phyloP scores from a whole-genome alignment of 2,113 vertebrate genomes.

The Pluvialis apricaria region DNA sequence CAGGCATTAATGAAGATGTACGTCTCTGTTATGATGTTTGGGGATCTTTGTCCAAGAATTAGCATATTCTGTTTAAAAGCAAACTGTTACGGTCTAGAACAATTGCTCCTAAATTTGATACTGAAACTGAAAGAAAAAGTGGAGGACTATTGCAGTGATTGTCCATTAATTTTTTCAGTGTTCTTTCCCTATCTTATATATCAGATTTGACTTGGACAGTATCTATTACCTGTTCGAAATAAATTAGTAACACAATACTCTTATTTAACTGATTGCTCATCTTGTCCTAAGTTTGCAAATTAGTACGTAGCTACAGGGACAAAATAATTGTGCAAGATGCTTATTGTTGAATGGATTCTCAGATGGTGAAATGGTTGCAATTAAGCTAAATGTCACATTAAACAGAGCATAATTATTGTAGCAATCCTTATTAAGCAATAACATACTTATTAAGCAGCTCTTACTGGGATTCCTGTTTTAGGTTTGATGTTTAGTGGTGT shows the following conservation, averaged over 20 bases:
- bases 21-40: background rate
- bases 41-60: background rate
- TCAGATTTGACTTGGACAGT: background rate
- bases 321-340: background rate
- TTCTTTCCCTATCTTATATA: background rate
- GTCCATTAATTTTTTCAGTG: background rate
- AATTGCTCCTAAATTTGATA: background rate
- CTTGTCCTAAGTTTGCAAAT: slow-evolving; percentile 10
- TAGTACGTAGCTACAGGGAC: background rate
- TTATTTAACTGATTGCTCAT: slow-evolving; percentile 22
- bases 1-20: background rate
- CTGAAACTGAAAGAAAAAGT: background rate
- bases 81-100: background rate
- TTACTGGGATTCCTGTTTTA: background rate
- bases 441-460: background rate
- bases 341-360: slow-evolving; percentile 5
- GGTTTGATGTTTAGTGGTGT: background rate
- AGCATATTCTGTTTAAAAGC: background rate
- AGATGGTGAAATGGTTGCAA: background rate
- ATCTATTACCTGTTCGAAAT: background rate
- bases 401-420: slow-evolving; percentile 36
- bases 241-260: background rate
- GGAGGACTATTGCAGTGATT: background rate
- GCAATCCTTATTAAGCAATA: slow-evolving; percentile 26
- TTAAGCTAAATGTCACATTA: slow-evolving; percentile 41